Evolutionary conservation across 2,888 invertebrate species (phyloP).

Genomic region (Caenorhabditis imperialis): DNA sequence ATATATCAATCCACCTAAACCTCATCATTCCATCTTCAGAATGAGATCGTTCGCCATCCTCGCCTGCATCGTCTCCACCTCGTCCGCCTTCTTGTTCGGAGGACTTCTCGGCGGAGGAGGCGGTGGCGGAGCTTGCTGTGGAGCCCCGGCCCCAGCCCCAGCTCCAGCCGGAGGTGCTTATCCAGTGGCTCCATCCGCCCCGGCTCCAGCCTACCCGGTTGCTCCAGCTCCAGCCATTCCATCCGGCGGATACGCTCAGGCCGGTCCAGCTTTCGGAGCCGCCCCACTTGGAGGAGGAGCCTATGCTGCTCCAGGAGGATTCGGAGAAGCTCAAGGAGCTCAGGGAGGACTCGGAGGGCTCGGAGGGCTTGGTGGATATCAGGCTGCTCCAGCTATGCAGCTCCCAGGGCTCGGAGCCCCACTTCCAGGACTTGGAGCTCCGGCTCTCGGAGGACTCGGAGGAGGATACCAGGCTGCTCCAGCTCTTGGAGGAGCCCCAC

Average conservation of each 20-base stretch:
- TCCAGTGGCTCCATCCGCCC: conserved; percentile 36
- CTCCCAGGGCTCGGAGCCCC: conserved; percentile 10
- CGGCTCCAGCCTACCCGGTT: conserved; percentile 39
- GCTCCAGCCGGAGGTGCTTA: conserved; percentile 26
- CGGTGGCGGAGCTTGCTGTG: conserved; percentile 41
- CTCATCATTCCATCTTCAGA: neutral
- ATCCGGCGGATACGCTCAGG: conserved; percentile 40
- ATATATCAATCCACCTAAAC: too few relatives aligned
- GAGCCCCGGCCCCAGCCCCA: conserved; percentile 26
- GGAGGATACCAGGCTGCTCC: conserved; percentile 10
- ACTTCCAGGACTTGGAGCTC: conserved; percentile 5
- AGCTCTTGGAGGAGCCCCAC: conserved; percentile 8
- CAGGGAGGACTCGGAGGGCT: conserved; percentile 40
- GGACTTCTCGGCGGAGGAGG: conserved; percentile 37
- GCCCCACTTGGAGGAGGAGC: conserved; percentile 14
- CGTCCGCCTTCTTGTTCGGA: conserved; percentile 39
- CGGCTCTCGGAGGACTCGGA: conserved; percentile 9
- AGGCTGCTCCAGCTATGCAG: conserved; percentile 13
- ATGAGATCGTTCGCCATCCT: conserved; percentile 35
- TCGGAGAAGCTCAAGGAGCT: conserved; percentile 17
- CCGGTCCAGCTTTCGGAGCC: conserved; percentile 2
- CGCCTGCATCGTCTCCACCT: conserved; percentile 39
- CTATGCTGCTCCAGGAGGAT: neutral
- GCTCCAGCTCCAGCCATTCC: conserved; percentile 49
- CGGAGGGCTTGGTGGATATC: conserved; percentile 19